Evolutionary conservation across 2,797 vertebrate genomes (phyloP).

Genomic region (Gobionotothen gibberifrons): DNA sequence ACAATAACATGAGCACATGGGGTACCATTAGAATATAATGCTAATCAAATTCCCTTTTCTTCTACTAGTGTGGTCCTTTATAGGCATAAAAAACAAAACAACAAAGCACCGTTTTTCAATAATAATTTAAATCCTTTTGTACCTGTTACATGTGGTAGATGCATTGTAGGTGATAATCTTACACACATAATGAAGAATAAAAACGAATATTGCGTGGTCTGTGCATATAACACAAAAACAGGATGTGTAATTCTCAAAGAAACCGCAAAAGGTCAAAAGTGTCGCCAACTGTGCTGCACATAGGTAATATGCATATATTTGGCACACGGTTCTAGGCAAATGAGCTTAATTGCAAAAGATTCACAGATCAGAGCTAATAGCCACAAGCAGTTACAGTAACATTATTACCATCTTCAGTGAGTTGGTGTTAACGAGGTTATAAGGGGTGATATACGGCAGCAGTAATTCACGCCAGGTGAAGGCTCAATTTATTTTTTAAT

Average conservation of each 20-base stretch:
- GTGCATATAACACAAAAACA: neutral
- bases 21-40: neutral
- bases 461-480: neutral
- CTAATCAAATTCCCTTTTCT: neutral
- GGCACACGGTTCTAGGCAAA: neutral
- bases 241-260: neutral
- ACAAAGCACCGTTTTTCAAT: neutral
- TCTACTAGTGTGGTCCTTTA: neutral
- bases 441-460: neutral
- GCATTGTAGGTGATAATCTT: neutral
- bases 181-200: neutral
- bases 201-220: neutral
- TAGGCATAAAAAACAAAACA: neutral
- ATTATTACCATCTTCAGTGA: neutral
- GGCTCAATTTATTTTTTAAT: no score
- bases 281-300: neutral
- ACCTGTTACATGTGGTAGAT: neutral
- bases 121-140: neutral
- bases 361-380: neutral
- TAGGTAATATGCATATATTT: neutral
- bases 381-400: neutral
- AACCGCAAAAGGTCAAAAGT: neutral
- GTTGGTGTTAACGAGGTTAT: neutral
- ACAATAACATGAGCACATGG: constrained; percentile 21
- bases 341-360: neutral